Conservation (phyloP, 2,888 invertebrate genomes). For the Chelonus formosanus region DNA sequence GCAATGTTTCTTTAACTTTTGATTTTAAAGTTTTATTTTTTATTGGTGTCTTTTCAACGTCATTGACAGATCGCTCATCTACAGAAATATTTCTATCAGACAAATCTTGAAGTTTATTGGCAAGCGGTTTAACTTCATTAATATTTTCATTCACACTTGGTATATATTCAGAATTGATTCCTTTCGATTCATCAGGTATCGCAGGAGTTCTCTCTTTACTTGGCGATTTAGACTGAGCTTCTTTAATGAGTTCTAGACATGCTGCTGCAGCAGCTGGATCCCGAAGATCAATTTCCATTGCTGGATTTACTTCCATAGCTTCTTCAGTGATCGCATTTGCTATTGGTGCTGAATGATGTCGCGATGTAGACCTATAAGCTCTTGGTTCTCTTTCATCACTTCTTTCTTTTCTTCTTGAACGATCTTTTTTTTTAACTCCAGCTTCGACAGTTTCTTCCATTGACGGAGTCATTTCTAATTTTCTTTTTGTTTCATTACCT, state of each 20-base stretch:
- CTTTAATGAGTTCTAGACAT: conserved; percentile 65
- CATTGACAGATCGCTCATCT: conserved; percentile 40
- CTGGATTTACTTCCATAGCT: conserved; percentile 55
- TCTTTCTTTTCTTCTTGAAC: conserved; percentile 60
- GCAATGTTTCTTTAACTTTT: conserved; percentile 27
- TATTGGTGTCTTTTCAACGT: conserved; percentile 10
- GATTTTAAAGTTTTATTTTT: conserved; percentile 34
- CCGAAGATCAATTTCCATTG: conserved; percentile 45
- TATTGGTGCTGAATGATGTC: conserved; percentile 58
- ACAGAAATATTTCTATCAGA: conserved; percentile 45
- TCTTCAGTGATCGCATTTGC: conserved; percentile 56
- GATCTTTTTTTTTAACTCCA: conserved; percentile 71
- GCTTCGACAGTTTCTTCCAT: conserved; percentile 68
- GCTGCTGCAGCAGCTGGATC: conserved; percentile 58
- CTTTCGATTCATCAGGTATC: conserved; percentile 55
- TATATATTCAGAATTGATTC: conserved; percentile 36
- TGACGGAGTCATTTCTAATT: conserved; percentile 79
- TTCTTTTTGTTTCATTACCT: conserved; percentile 73
- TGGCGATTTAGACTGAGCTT: conserved; percentile 61
- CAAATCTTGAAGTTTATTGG: conserved; percentile 43
- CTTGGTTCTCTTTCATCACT: conserved; percentile 53
- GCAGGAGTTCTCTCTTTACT: conserved; percentile 61
- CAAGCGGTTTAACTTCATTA: conserved; percentile 35
- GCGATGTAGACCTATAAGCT: conserved; percentile 51
- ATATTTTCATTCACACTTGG: conserved; percentile 38